Base-by-base conservation (phyloP, 2,113 vertebrate species). In the Sciurus niger region DNA sequence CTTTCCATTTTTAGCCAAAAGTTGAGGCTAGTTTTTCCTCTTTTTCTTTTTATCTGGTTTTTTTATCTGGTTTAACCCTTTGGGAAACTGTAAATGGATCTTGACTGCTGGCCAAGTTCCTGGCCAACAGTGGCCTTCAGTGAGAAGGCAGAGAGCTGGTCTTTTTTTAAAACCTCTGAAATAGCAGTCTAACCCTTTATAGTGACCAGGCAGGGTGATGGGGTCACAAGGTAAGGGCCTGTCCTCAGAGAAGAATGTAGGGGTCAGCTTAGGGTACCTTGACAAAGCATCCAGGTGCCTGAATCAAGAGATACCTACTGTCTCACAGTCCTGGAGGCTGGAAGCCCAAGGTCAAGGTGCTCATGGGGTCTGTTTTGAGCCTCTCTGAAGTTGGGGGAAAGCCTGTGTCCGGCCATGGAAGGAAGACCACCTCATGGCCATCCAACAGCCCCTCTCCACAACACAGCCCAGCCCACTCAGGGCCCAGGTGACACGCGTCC, bases 1-100 rank as follows among this genome's bases (percentile, higher is more conserved):
- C 90, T 76, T 94, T 65, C 92, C 65, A 46, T 76, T 97, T 97
- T 97, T 94, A 96, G 70, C n/a, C 72, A 24, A 55, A 96, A n/a
- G 72, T n/a, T 28, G 40, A 51, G 46, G 9, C 46, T 48, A 1
- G 6, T 48, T 48, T 48, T 48, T 48, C 46, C 30, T 70, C 6
- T 8, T 70, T n/a, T 68, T 68, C 16, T 14, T 25, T 37, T 60
- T 74, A 63, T 40, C 60, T 34, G 53, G 24, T 60, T 92, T 14
- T 25, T 37, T 60, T 67, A 63, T 40, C 60, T 34, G 53, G 24
- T 60, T 92, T 77, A 89, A 72, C 63, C 65, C 51, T 84, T 89
- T 43, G 53, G 43, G 79, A 96, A 92, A 67, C 86, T 96, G 80
- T 80, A 77, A 32, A 8, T 37, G 55, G 55, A 63, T 65, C 18